Evolutionary conservation across 1,140 invertebrate genomes (phyloP).

Genomic region (Gyrodactylus salaris): DNA sequence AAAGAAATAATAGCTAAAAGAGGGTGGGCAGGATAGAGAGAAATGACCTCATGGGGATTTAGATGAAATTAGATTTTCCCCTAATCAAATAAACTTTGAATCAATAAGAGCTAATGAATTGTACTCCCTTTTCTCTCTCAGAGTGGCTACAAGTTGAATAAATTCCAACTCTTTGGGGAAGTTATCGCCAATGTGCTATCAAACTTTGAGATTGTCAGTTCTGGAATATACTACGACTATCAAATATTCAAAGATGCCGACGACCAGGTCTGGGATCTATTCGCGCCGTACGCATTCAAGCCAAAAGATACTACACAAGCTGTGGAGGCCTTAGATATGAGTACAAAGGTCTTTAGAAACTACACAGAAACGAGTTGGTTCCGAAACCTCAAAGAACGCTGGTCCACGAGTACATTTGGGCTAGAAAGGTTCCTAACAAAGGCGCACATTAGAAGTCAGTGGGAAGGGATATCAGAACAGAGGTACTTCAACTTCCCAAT

Average conservation of each 20-base stretch:
- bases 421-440: constrained; percentile 65
- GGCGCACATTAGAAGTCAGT: constrained; percentile 55
- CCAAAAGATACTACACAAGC: constrained; percentile 32
- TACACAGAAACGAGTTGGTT: constrained; percentile 5
- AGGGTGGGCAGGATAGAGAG: too few species aligned
- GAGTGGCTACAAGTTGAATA: constrained; percentile 15
- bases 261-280: constrained; percentile 16
- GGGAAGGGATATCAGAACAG: constrained; percentile 20
- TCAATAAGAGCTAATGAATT: too few species aligned
- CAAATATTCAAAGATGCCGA: constrained; percentile 40
- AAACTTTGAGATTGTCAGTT: constrained; percentile 46
- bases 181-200: constrained; percentile 56
- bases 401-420: constrained; percentile 62
- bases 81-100: too few species aligned
- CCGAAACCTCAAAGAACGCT: constrained; percentile 23
- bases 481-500: constrained; percentile 48
- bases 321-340: background rate
- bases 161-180: constrained; percentile 19
- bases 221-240: constrained; percentile 63
- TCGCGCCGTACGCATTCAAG: constrained; percentile 80
- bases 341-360: background rate
- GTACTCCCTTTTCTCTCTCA: too few species aligned
- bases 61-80: too few species aligned
- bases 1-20: too few species aligned
- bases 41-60: too few species aligned